Evolutionary conservation across 2,113 vertebrate species (phyloP), one percentile per base, ranked within the genome.

Genomic region (Sceloporus undulatus): DNA sequence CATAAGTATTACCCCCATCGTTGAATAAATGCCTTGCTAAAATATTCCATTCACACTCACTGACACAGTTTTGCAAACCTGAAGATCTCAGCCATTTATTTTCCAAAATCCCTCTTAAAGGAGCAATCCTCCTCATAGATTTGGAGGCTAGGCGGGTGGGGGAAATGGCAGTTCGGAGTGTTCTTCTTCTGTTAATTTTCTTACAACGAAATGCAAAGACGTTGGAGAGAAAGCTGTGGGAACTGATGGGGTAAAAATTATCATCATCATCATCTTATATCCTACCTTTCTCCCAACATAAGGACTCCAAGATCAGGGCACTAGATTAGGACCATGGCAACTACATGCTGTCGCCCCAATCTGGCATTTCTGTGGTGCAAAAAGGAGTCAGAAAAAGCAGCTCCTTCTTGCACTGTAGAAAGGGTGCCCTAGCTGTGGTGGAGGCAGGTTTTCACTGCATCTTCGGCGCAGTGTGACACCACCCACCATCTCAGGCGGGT

Each of bases 101-200:
- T 82, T 89, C 85, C 62, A 29, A 85, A 80, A 85, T 73, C 29
- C 38, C 18, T 65, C 62, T 34, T 38, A 27, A 85, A 88, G n/a
- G 76, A 85, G 59, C 13, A 59, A 56, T 13, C 27, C 8, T 3
- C 13, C 9, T n/a, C 16, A 19, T 52, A 29, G 66, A 71, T 13
- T 83, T 83, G 66, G 11, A 82, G 7, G 42, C 38, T 40, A 34
- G 38, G 2, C 23, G 74, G 74, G 9, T 2, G 2, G 38, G 7
- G 6, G 21, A 5, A 5, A 19, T 21, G 34, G 34, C 5, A 21
- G 66, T 68, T 25, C 25, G 66, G 25, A 70, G 27, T 70, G 27
- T 70, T 27, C 25, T 29, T 79, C 23, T 78, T 52, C 40, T 11
- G 4, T 40, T 75, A 34, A 18, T 40, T 52, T 29, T 52, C 42